These are phyloP conservation scores for Toxostoma redivivum DNA, from an alignment of 2,113 vertebrate genomes.

Conservation along the genomic window DNA sequence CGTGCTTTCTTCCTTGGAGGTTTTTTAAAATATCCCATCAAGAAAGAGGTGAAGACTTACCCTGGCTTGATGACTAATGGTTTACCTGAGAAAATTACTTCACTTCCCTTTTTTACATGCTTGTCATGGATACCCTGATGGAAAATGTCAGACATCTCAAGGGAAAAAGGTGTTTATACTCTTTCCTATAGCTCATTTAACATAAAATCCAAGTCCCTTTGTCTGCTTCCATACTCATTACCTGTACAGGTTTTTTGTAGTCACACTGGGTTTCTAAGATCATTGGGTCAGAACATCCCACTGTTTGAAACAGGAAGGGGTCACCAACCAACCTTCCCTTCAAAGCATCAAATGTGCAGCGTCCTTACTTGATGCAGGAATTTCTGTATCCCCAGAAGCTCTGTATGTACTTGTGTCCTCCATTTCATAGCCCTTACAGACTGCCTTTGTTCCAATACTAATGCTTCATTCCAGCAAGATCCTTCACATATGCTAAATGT, in stretches of 20 bases:
- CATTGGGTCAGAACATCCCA: neutral
- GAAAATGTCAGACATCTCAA: neutral
- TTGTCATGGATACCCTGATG: neutral
- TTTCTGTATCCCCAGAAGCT: neutral
- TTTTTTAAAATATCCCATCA: neutral
- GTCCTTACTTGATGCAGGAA: neutral
- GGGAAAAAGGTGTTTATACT: neutral
- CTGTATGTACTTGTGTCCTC: neutral
- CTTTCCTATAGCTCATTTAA: neutral
- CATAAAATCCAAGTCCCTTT: neutral
- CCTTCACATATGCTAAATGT: slow-evolving; percentile 29
- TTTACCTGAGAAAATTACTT: neutral
- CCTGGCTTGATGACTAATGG: neutral
- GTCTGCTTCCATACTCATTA: neutral
- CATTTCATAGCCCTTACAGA: neutral
- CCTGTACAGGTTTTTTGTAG: neutral
- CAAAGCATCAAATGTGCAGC: neutral
- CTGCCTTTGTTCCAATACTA: neutral
- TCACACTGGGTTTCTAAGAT: neutral
- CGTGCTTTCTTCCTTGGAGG: neutral
- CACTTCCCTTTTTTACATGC: neutral
- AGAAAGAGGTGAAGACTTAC: neutral
- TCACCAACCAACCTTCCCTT: neutral
- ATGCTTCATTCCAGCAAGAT: slow-evolving; percentile 22
- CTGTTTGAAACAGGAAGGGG: neutral